Evolutionary conservation across 2,888 invertebrate genomes (phyloP).

Genomic region (Drosophila kambysellisi): DNA sequence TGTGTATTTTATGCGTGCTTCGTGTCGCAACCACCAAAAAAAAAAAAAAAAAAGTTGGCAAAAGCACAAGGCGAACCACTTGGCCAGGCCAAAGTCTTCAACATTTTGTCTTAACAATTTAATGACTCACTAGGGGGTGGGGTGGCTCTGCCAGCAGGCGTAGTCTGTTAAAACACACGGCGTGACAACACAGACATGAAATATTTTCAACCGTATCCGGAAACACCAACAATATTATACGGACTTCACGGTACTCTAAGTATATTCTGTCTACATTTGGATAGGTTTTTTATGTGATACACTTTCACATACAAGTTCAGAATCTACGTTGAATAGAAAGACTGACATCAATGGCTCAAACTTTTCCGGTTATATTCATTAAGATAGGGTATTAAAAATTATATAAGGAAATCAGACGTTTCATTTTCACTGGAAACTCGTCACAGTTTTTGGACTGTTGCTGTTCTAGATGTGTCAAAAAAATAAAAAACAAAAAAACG

Average conservation of each 20-base stretch:
- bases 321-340: background rate
- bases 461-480: conserved; percentile 37
- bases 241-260: background rate
- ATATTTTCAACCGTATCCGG: conserved; percentile 40
- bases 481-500: conserved; percentile 26
- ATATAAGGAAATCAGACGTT: conserved; percentile 9
- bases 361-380: background rate
- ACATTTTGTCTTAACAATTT: conserved; percentile 55
- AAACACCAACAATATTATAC: background rate
- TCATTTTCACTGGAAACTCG: background rate
- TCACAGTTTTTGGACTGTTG: background rate
- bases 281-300: background rate
- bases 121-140: conserved; percentile 52
- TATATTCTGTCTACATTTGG: background rate
- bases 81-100: conserved; percentile 36
- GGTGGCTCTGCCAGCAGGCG: background rate
- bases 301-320: background rate
- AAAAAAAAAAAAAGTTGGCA: conserved; percentile 34
- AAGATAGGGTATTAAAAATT: conserved; percentile 2
- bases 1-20: conserved; percentile 70
- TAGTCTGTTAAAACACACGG: conserved; percentile 43
- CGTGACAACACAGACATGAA: conserved; percentile 56
- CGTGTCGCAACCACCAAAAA: conserved; percentile 38
- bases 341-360: background rate
- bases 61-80: conserved; percentile 33